Percentiles rank a stretch among this genome's conserved stretches.
phyloP scores from a whole-genome alignment of 2,888 invertebrate species.

The Microplitis manilae region DNA sequence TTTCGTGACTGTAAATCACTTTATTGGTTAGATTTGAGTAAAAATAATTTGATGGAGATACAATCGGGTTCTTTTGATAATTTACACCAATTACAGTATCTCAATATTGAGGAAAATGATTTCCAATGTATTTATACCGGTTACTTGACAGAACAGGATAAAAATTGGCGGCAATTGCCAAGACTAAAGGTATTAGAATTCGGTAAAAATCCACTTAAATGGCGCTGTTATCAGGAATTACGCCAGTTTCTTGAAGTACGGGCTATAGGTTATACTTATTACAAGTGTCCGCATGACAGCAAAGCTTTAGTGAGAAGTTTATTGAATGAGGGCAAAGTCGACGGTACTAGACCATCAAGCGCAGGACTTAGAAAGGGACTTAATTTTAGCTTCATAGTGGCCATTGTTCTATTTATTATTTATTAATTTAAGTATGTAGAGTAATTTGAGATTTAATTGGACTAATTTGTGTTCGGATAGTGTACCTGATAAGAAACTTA shows the following conservation, averaged over 20 bases:
- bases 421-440: background rate
- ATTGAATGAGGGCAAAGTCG: constrained; percentile 29
- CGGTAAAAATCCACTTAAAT: constrained; percentile 59
- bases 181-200: constrained; percentile 56
- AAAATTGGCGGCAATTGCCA: constrained; percentile 46
- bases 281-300: constrained; percentile 49
- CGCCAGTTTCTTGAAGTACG: constrained; percentile 57
- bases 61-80: constrained; percentile 54
- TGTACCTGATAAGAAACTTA: background rate
- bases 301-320: constrained; percentile 45
- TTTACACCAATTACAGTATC: constrained; percentile 51
- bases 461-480: background rate
- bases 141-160: constrained; percentile 46
- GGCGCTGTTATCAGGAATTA: constrained; percentile 61
- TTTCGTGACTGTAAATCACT: constrained; percentile 51
- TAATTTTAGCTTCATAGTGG: background rate
- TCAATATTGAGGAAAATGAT: constrained; percentile 61
- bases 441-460: background rate
- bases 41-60: constrained; percentile 57
- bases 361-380: background rate
- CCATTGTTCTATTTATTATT: background rate
- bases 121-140: constrained; percentile 60
- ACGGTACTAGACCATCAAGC: background rate
- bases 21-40: constrained; percentile 55
- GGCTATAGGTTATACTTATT: constrained; percentile 47